Percentiles rank a stretch among this genome's conserved stretches.
Evolutionary conservation across 1,140 invertebrate genomes (phyloP).

Genomic region (Wasmannia auropunctata): DNA sequence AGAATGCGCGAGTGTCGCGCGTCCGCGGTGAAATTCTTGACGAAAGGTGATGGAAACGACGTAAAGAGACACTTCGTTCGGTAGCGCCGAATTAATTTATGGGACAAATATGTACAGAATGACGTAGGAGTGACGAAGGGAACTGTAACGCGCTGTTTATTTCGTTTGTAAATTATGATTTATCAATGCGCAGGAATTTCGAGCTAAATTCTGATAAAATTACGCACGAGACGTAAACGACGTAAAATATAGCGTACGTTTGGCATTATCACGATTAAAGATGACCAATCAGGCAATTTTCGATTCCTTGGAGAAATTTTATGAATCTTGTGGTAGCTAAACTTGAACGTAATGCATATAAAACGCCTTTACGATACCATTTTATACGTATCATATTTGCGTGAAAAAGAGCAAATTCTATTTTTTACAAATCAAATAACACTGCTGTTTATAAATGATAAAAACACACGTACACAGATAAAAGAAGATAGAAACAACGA

Average conservation of each 20-base stretch:
- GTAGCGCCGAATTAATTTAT: not conserved
- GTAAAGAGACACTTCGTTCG: not conserved
- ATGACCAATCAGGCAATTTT: not conserved
- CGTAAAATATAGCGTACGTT: not conserved
- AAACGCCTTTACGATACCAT: not conserved
- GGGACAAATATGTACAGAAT: conserved; percentile 14
- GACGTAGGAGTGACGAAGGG: not conserved
- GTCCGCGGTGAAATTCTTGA: not conserved
- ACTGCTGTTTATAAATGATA: not conserved
- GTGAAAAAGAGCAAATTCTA: not conserved
- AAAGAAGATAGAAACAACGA: not conserved
- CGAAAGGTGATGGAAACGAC: not conserved
- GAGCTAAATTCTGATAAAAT: not conserved
- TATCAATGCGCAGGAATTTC: not conserved
- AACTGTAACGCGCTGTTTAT: not conserved
- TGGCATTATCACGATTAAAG: not conserved
- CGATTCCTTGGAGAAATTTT: not conserved
- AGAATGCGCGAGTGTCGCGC: not conserved
- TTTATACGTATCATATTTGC: too few species aligned
- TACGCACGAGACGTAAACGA: not conserved
- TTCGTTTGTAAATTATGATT: not conserved
- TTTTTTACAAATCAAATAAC: not conserved
- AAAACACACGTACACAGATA: not conserved
- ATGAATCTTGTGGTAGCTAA: not conserved
- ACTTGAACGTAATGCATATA: not conserved